These are phyloP conservation scores for Periophthalmus magnuspinnatus DNA, from an alignment of 2,797 vertebrate species.

Conservation along the genomic window DNA sequence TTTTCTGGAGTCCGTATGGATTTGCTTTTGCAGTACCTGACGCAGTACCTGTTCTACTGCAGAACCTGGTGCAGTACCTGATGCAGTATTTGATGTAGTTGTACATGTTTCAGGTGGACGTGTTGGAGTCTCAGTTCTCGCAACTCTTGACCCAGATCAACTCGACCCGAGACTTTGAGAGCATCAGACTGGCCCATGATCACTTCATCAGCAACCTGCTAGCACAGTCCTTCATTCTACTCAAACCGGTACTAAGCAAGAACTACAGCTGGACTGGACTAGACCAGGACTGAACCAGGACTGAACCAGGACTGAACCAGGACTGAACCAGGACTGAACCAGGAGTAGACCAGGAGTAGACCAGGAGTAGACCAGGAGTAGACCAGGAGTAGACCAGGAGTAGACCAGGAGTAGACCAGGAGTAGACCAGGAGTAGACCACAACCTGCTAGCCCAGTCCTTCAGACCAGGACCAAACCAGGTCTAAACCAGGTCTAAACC, in stretches of 20 bases:
- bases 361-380: neutral
- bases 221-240: slow-evolving; percentile 96
- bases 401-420: neutral
- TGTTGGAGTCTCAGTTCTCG: slow-evolving; percentile 98
- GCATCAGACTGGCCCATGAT: slow-evolving; percentile 93
- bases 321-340: neutral
- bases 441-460: too few species aligned
- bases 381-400: slow-evolving; percentile 80
- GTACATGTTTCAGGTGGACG: slow-evolving; percentile 83
- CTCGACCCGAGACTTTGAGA: slow-evolving; percentile 95
- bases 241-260: slow-evolving; percentile 84
- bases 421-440: too few species aligned
- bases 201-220: slow-evolving; percentile 97
- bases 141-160: slow-evolving; percentile 97
- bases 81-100: neutral
- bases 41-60: neutral
- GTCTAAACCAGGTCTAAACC: neutral
- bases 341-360: neutral
- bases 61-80: neutral
- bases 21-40: neutral
- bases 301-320: neutral
- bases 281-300: neutral
- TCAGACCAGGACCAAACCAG: too few species aligned
- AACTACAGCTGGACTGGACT: neutral
- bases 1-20: too few species aligned